phyloP scores from a whole-genome alignment of 2,888 invertebrate genomes.

The Eueremaeus valkanovi region DNA sequence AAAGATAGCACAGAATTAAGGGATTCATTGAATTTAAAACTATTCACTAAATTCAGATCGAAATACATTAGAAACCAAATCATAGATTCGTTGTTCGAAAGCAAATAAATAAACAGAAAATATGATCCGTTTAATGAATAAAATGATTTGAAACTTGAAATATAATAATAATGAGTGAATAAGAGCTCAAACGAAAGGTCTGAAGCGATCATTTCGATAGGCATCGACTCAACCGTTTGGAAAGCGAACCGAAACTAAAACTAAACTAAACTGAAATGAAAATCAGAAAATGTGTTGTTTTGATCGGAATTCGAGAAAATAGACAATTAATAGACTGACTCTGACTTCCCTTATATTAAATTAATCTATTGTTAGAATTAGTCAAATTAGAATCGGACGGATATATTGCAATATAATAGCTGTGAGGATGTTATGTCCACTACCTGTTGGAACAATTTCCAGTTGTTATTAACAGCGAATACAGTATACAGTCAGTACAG shows the following conservation, averaged over 20 bases:
- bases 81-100: too few species aligned
- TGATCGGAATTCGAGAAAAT: conserved; percentile 10
- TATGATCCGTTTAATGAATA: not conserved
- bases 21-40: not conserved
- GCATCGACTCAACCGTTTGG: not conserved
- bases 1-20: too few species aligned
- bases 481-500: too few species aligned
- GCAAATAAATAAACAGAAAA: too few species aligned
- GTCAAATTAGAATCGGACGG: conserved; percentile 19
- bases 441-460: conserved; percentile 6
- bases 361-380: conserved; percentile 18
- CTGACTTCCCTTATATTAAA: not conserved
- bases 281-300: not conserved
- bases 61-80: not conserved
- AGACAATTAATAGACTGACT: conserved; percentile 25
- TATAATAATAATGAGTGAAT: not conserved
- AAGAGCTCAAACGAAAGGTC: not conserved
- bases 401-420: conserved; percentile 31
- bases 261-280: not conserved
- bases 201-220: not conserved
- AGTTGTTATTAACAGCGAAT: not conserved
- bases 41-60: conserved; percentile 16
- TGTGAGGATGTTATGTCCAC: conserved; percentile 18
- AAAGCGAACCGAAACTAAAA: not conserved
- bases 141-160: not conserved